These are phyloP conservation scores for Lineus longissimus DNA, from an alignment of 1,140 invertebrate species.

Conservation along the genomic window DNA sequence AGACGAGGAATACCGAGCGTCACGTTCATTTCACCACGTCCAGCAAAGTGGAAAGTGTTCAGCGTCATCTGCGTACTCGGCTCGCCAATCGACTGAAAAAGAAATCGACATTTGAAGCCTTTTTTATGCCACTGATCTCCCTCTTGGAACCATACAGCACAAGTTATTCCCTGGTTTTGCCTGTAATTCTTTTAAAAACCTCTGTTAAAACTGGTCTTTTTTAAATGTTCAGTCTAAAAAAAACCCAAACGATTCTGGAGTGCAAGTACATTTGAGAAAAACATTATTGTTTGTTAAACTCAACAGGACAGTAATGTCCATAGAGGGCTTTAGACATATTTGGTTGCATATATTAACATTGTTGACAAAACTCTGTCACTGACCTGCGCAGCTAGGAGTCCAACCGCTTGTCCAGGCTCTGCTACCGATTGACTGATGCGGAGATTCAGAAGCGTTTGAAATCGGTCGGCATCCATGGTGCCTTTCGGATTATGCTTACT, in stretches of 20 bases:
- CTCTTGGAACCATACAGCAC: too few relatives aligned
- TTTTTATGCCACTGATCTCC: background rate
- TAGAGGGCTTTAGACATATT: too few relatives aligned
- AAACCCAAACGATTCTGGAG: too few relatives aligned
- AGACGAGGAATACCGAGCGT: constrained; percentile 93
- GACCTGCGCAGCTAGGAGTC: constrained; percentile 83
- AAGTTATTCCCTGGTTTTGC: too few relatives aligned
- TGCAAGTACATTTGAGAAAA: too few relatives aligned
- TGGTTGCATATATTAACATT: background rate
- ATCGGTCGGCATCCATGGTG: constrained; percentile 16
- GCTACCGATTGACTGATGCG: constrained; percentile 75
- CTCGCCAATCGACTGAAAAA: constrained; percentile 81
- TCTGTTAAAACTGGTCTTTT: too few relatives aligned
- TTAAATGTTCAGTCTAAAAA: too few relatives aligned
- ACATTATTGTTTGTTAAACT: too few relatives aligned
- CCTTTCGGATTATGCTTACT: background rate
- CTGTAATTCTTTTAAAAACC: too few relatives aligned
- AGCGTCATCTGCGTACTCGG: constrained; percentile 99
- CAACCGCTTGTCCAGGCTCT: constrained; percentile 92
- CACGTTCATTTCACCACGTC: constrained; percentile 99
- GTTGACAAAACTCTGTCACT: background rate
- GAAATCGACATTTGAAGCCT: background rate
- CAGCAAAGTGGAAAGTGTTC: constrained; percentile 99
- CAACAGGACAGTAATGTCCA: too few relatives aligned
- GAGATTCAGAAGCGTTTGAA: constrained; percentile 65